Evolutionary conservation across 2,888 invertebrate genomes (phyloP), one percentile per base, ranked within the genome.

Genomic region (Plagodis pulveraria): DNA sequence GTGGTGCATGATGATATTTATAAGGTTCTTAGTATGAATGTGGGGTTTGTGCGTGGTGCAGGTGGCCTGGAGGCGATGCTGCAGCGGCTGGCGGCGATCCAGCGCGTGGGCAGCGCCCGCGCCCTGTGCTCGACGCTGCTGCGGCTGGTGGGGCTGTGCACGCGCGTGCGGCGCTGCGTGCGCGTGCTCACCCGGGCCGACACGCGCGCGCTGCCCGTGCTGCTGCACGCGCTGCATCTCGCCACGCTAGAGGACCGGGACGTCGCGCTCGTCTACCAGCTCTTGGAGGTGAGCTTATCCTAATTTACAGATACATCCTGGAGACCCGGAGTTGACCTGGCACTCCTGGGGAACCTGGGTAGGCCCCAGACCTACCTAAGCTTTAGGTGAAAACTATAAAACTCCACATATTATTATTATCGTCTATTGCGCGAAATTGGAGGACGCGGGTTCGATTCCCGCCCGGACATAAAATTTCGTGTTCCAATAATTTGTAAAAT

Each of bases 151-250:
- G 94, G 96, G 54, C 94, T 98, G 72, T 97, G 98, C 82, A 96
- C 98, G 52, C 99, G 99, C 92, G 97, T 98, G 48, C 95, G 96
- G 46, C 95, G 95, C 63, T 98, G 98, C 86, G 97, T 98, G 83
- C 96, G 97, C 82, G 96, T 97, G 62, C 93, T 99, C 6, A 97
- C 98, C 58, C 96, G 96, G 66, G 97, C 98, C 0, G 96, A 96
- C 79, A 92, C 98, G 67, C 96, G 96, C 53, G 97, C 98, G 8
- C 95, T 98, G 76, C 95, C 96, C 50, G 96, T 96, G 32, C 93
- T 98, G 71, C 93, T 99, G 61, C 96, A 97, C 74, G 97, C 98
- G 64, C 93, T 99, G 48, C 97, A 98, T 77, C 93, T 96, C 64
- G 86, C 93, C 63, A 89, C 91, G 22, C 77, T 80, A 2, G 91